phyloP scores from a whole-genome alignment of 2,888 invertebrate species.

The Hyposoter dolosus region DNA sequence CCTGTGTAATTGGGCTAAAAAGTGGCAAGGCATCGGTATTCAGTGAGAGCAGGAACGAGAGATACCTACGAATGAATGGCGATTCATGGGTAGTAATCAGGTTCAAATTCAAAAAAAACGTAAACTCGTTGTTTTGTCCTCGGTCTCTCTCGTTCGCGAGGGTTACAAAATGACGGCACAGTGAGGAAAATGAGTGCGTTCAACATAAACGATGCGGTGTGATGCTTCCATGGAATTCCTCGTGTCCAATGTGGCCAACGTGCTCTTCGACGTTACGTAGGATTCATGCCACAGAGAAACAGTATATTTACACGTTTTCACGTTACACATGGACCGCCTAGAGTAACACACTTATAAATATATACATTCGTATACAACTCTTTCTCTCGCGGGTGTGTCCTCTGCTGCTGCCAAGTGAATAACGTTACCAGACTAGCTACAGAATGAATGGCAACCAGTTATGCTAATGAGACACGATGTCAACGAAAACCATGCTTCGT shows the following conservation, averaged over 20 bases:
- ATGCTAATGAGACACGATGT: constrained; percentile 57
- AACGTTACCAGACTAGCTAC: constrained; percentile 43
- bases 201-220: constrained; percentile 49
- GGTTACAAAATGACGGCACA: neutral
- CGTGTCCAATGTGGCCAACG: constrained; percentile 36
- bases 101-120: neutral
- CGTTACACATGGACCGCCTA: neutral
- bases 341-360: constrained; percentile 40
- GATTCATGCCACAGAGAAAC: constrained; percentile 11
- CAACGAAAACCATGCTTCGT: constrained; percentile 34
- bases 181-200: constrained; percentile 7
- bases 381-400: constrained; percentile 48
- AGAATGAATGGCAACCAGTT: constrained; percentile 64
- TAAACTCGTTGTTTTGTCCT: neutral
- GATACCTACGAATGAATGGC: neutral
- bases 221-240: constrained; percentile 58
- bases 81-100: neutral
- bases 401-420: constrained; percentile 32
- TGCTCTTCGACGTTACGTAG: constrained; percentile 18
- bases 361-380: neutral
- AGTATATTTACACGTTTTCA: constrained; percentile 8
- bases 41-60: neutral
- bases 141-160: neutral
- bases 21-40: neutral
- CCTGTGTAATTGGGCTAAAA: neutral